Evolutionary conservation across 2,113 vertebrate genomes (phyloP).

Genomic region (Pantherophis guttatus): DNA sequence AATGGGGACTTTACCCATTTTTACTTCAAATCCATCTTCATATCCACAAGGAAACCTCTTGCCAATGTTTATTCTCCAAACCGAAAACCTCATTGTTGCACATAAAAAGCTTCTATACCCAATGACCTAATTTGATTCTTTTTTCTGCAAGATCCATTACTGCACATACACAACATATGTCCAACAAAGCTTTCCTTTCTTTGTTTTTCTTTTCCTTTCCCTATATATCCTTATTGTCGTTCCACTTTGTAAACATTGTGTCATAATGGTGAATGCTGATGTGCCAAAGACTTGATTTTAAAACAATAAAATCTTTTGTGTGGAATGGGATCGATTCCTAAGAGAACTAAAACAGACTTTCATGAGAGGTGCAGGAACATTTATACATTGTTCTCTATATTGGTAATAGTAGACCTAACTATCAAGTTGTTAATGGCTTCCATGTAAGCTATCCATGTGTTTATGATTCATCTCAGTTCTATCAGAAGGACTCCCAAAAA

Average conservation of each 20-base stretch:
- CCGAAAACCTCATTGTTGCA: background rate
- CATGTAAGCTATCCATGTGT: background rate
- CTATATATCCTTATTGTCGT: background rate
- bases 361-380: background rate
- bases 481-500: constrained; percentile 10
- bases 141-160: background rate
- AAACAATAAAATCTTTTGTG: background rate
- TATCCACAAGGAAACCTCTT: background rate
- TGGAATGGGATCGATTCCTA: background rate
- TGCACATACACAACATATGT: background rate
- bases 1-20: background rate
- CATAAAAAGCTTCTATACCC: background rate
- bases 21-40: background rate
- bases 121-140: background rate
- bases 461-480: background rate
- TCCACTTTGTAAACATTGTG: background rate
- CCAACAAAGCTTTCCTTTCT: background rate
- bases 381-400: background rate
- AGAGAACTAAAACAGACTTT: background rate
- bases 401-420: background rate
- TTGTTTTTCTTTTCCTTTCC: background rate
- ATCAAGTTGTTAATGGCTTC: background rate
- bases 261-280: background rate
- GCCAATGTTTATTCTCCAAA: background rate
- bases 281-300: background rate